Evolutionary conservation across 2,888 invertebrate species (phyloP).

Genomic region (Pollenia labialis): DNA sequence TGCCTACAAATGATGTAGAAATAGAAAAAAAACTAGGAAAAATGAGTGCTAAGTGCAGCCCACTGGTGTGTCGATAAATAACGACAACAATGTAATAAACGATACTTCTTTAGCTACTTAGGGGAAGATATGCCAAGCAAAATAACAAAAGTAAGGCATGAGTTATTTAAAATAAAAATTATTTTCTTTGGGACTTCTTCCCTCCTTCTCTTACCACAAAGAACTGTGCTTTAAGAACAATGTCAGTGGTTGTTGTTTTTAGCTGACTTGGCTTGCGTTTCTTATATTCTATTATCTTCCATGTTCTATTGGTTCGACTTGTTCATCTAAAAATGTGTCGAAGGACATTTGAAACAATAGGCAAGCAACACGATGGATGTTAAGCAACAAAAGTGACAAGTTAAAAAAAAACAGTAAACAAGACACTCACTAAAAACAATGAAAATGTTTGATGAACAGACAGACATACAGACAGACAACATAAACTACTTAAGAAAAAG

Average conservation of each 20-base stretch:
- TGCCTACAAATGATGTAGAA: slow-evolving; percentile 24
- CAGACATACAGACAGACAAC: background rate
- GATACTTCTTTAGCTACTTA: background rate
- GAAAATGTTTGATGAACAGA: background rate
- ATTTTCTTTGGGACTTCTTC: background rate
- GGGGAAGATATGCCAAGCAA: slow-evolving; percentile 1
- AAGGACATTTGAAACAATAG: slow-evolving; percentile 63
- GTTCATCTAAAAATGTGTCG: slow-evolving; percentile 50
- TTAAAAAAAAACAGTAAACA: slow-evolving; percentile 48
- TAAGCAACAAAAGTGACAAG: slow-evolving; percentile 47
- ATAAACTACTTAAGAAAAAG: slow-evolving; percentile 4
- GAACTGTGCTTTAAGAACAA: slow-evolving; percentile 3
- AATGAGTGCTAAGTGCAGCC: slow-evolving; percentile 3
- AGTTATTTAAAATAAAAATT: background rate
- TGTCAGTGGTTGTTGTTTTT: slow-evolving; percentile 25
- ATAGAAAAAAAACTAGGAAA: background rate
- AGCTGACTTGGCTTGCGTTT: slow-evolving; percentile 10
- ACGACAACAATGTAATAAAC: slow-evolving; percentile 29
- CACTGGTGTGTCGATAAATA: slow-evolving; percentile 38
- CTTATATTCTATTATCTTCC: background rate
- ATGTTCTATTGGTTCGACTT: slow-evolving; percentile 32
- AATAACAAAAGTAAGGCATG: background rate
- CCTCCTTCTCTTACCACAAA: background rate
- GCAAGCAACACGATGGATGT: slow-evolving; percentile 25
- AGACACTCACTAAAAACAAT: slow-evolving; percentile 13